These are phyloP conservation scores for Serripes groenlandicus DNA, from an alignment of 2,888 invertebrate genomes.

Conservation along the genomic window DNA sequence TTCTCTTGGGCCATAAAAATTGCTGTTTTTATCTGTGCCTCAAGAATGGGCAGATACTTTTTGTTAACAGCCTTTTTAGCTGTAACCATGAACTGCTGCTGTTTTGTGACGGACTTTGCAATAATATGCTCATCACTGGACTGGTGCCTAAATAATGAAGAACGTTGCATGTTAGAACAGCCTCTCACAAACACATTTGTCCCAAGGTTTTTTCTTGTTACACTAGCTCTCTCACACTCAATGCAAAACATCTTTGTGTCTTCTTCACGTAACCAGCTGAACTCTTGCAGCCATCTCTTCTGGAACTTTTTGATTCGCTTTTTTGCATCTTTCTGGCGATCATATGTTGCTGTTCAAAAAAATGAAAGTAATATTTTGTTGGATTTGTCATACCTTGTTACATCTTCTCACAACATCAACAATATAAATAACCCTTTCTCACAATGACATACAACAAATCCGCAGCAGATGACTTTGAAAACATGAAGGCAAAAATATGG, in stretches of 20 bases:
- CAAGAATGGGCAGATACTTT: constrained; percentile 18
- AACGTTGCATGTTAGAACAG: neutral
- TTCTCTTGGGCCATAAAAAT: constrained; percentile 24
- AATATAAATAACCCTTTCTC: neutral
- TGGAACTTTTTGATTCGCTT: neutral
- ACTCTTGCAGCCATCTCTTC: neutral
- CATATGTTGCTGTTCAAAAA: too few species aligned
- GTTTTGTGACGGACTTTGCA: neutral
- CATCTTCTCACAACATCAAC: neutral
- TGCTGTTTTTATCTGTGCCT: constrained; percentile 28
- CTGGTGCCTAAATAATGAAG: neutral
- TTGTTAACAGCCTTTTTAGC: constrained; percentile 12
- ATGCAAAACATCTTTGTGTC: neutral
- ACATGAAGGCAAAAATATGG: too few species aligned
- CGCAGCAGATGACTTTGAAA: too few species aligned
- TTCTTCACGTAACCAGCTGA: neutral
- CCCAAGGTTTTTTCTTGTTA: neutral
- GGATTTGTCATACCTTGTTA: too few species aligned
- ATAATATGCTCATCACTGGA: neutral
- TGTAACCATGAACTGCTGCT: constrained; percentile 9
- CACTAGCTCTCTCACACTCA: neutral
- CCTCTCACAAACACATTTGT: neutral
- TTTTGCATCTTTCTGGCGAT: too few species aligned
- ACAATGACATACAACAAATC: too few species aligned
- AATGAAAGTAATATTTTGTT: too few species aligned